A percentile compares a stretch with the other conserved stretches of the same genome.
Conservation (phyloP, 2,113 vertebrate genomes). For the Lichenostomus cassidix region DNA sequence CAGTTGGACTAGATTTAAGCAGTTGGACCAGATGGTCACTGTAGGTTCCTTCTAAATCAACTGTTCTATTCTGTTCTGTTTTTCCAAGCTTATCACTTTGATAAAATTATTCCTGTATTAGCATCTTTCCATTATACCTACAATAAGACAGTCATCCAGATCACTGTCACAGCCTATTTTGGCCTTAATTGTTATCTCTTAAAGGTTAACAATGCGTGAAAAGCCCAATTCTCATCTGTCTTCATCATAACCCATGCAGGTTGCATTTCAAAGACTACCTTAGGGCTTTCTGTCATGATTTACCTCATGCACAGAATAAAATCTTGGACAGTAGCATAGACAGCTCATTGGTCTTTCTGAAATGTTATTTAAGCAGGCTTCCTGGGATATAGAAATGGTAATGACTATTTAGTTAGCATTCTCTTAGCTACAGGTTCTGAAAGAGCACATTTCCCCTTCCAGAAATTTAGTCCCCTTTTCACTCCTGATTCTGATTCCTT, state of each 20-base stretch:
- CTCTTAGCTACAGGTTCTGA: neutral
- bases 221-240: neutral
- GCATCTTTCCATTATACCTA: neutral
- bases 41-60: neutral
- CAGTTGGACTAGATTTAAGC: neutral
- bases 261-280: neutral
- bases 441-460: neutral
- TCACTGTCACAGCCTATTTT: neutral
- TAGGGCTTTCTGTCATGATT: neutral
- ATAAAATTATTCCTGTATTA: neutral
- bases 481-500: neutral
- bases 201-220: neutral
- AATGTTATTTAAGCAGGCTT: neutral
- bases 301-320: neutral
- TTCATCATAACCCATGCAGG: neutral
- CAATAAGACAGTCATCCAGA: neutral
- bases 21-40: neutral
- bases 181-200: neutral
- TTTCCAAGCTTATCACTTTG: neutral
- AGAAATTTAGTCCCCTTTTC: neutral
- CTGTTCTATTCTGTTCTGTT: neutral
- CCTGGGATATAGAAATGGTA: neutral
- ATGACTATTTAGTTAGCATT: neutral
- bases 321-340: neutral
- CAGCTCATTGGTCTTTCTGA: neutral